Evolutionary conservation across 2,888 invertebrate species (phyloP), one percentile per base, ranked within the genome.

Genomic region (Pimpla rufipes): DNA sequence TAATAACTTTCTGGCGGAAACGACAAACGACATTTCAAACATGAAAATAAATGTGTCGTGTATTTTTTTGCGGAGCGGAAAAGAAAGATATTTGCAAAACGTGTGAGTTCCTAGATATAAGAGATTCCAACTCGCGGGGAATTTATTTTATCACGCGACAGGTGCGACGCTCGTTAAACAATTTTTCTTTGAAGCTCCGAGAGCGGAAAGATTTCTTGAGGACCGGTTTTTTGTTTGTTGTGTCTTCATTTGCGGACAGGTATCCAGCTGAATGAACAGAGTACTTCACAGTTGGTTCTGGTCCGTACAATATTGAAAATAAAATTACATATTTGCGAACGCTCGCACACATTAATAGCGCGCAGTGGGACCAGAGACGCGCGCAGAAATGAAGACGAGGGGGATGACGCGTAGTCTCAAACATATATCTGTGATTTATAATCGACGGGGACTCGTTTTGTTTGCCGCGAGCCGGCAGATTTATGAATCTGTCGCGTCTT

Each of bases 371-470:
- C 42, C 1, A 37, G 50, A n/a, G 47, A 1, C 3, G 29, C 7
- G 37, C 13, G 35, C 18, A 50, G 40, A 50, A 21, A 1, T 50
- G 13, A 40, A 21, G 70, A 73, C 45, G 35, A 67, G 11, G 29
- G 40, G 37, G 21, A 57, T 23, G 50, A 67, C 42, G 23, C 2
- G 40, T 21, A 11, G 73, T 62, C 71, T 52, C 45, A 79, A 79
- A 73, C 42, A 35, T 66, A 57, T 50, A 59, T 59, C 45, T 40
- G 75, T 83, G 83, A 83, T 83, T 79, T 79, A 83, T 59, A 71
- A 50, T 23, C 47, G 29, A 55, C 74, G 45, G 16, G 42, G 29
- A 64, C 55, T 77, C 68, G 8, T 52, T 66, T 79, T 79, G 75
- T 73, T 76, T 75, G 71, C 50, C 76, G 11, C 37, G 47, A 64